Conservation (phyloP, 2,888 invertebrate genomes). For the Cactoblastis cactorum region DNA sequence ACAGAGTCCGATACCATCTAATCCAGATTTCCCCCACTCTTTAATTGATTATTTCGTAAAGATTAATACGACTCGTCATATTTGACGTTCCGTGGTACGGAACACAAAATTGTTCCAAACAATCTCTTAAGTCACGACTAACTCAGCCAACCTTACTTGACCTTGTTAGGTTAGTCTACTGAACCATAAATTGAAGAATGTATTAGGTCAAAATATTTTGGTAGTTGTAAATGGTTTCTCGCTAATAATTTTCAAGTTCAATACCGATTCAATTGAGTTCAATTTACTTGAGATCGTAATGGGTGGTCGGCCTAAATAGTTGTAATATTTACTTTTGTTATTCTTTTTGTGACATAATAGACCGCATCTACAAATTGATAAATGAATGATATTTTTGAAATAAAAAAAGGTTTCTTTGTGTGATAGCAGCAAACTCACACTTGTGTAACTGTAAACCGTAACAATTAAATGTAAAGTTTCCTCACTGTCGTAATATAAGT, state of each 20-base stretch:
- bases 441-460: too few relatives aligned
- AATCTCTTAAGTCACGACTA: slow-evolving; percentile 53
- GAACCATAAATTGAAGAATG: slow-evolving; percentile 16
- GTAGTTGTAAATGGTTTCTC: slow-evolving; percentile 32
- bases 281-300: slow-evolving; percentile 31
- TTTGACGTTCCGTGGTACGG: slow-evolving; percentile 52
- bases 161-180: slow-evolving; percentile 17
- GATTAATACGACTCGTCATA: slow-evolving; percentile 72
- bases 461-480: too few relatives aligned
- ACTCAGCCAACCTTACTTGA: slow-evolving; percentile 32
- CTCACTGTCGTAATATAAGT: too few relatives aligned
- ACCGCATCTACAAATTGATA: not conserved
- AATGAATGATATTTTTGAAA: not conserved
- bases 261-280: slow-evolving; percentile 45
- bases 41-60: slow-evolving; percentile 76
- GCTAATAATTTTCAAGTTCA: slow-evolving; percentile 53
- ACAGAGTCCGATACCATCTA: slow-evolving; percentile 70
- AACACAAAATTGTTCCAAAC: slow-evolving; percentile 56
- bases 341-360: not conserved
- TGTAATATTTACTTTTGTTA: slow-evolving; percentile 10
- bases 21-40: slow-evolving; percentile 71
- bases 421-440: too few relatives aligned
- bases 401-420: not conserved
- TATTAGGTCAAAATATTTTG: slow-evolving; percentile 29
- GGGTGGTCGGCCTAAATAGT: slow-evolving; percentile 13